phyloP scores from a whole-genome alignment of 2,113 vertebrate species.

The Pterocles burchelli region DNA sequence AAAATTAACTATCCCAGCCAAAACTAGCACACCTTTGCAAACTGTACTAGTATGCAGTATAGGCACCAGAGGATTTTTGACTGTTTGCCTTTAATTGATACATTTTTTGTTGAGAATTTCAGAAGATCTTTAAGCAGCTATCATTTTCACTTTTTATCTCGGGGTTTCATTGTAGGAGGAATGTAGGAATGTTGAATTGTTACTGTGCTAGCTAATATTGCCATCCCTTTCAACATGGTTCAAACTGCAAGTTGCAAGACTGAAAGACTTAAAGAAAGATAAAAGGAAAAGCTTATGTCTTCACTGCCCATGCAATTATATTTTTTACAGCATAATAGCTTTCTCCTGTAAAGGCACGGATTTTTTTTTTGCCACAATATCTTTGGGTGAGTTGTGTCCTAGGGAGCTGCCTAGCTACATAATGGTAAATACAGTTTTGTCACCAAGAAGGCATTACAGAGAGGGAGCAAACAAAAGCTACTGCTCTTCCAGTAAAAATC shows the following conservation, averaged over 20 bases:
- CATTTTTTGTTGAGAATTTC: background rate
- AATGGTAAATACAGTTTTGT: background rate
- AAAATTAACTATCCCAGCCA: too few relatives aligned
- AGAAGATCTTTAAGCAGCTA: background rate
- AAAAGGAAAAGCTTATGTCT: background rate
- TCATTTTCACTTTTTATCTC: background rate
- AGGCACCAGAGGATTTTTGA: background rate
- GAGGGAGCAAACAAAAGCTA: background rate
- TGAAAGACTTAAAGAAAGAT: background rate
- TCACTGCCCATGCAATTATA: background rate
- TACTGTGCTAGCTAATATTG: background rate
- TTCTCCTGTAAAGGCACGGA: background rate
- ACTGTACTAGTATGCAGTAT: background rate
- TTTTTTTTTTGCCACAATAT: background rate
- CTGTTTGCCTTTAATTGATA: background rate
- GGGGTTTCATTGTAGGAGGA: background rate
- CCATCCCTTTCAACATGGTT: background rate
- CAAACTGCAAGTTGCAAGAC: background rate
- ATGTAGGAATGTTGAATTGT: background rate
- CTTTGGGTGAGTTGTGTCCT: background rate
- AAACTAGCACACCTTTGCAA: background rate
- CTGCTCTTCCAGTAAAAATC: background rate
- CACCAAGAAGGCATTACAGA: background rate
- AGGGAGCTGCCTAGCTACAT: background rate
- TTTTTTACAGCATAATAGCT: background rate